A percentile compares a stretch with the other conserved stretches of the same genome.
Evolutionary conservation across 2,888 invertebrate genomes (phyloP).

Genomic region (Acanthosepion esculentum): DNA sequence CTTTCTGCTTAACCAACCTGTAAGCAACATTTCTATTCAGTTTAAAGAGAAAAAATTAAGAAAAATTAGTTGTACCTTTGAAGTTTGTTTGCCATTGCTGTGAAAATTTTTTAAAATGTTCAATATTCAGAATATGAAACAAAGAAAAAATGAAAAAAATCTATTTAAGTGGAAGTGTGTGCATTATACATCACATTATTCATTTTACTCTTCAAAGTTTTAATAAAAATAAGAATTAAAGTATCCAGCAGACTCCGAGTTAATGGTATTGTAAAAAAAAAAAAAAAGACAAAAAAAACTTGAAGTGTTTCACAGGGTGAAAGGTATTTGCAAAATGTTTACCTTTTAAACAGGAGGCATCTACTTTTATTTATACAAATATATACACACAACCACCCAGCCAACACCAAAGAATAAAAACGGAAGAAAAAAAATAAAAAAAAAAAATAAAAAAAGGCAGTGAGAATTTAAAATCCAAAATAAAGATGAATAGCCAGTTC

Average conservation of each 20-base stretch:
- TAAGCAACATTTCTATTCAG: too few species aligned
- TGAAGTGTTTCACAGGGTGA: background rate
- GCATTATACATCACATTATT: background rate
- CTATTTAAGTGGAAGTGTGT: background rate
- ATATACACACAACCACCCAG: constrained; percentile 17
- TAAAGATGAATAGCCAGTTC: background rate
- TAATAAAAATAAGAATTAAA: background rate
- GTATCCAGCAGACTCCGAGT: too few species aligned
- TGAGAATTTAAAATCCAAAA: background rate
- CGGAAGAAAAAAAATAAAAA: background rate
- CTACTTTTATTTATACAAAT: background rate
- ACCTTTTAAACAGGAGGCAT: background rate
- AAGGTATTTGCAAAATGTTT: background rate
- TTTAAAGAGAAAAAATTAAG: background rate
- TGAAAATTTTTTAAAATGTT: too few species aligned
- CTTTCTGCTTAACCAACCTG: too few species aligned
- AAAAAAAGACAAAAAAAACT: background rate
- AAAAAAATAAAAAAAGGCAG: background rate
- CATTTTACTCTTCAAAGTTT: background rate
- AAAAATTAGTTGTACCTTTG: background rate
- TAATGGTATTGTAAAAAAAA: background rate
- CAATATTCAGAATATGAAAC: background rate
- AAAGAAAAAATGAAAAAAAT: background rate
- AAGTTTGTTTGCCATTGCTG: too few species aligned
- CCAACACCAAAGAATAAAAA: background rate